Base-by-base conservation (phyloP, 1,140 invertebrate genomes). In the Eubasilissa regina region DNA sequence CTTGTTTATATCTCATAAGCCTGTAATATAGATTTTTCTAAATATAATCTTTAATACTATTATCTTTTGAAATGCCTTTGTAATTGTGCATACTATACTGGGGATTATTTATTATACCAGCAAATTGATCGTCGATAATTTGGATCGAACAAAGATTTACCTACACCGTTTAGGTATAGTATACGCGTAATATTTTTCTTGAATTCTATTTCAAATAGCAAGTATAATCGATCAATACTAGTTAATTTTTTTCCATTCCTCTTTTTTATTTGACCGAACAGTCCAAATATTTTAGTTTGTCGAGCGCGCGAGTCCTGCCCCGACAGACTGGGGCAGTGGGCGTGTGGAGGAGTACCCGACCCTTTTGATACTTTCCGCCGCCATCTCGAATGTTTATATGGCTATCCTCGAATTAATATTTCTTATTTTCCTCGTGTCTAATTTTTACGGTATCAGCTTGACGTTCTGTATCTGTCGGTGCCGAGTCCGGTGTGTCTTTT, bases 331-430 rank as follows among this genome's bases (percentile, higher is more conserved):
- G 62, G 12, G 43, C 43, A n/a, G 64, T n/a, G 60, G 60, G 60
- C 60, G 60, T 62, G 19, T 62, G 60, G 1, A 35, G 25, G 25
- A 35, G 13, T 68, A 68, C 64, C 64, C 47, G 43, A 17, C 64
- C 64, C 64, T 68, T 68, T 15, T 68, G n/a, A 17, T 68, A 9
- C 64, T 43, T 45, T 19, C 64, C 64, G 43, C 60, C 60, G 60
- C 64, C 64, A 15, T 45, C 64, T 15, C 60, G 60, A 47, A 48
- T 68, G 64, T 68, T 68, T 68, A 68, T 68, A 68, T 68, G 44
- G 47, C 47, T 68, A 68, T 68, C 44, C 44, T 68, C 17, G 64
- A 47, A 68, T 68, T 68, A 68, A 68, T 68, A 17, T 45, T 45
- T 45, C 35, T 68, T n/a, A 47, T 45, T 62, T 11, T n/a, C 43